These are phyloP conservation scores for Sitta carolinensis DNA, from an alignment of 2,797 vertebrate species.

Conservation along the genomic window DNA sequence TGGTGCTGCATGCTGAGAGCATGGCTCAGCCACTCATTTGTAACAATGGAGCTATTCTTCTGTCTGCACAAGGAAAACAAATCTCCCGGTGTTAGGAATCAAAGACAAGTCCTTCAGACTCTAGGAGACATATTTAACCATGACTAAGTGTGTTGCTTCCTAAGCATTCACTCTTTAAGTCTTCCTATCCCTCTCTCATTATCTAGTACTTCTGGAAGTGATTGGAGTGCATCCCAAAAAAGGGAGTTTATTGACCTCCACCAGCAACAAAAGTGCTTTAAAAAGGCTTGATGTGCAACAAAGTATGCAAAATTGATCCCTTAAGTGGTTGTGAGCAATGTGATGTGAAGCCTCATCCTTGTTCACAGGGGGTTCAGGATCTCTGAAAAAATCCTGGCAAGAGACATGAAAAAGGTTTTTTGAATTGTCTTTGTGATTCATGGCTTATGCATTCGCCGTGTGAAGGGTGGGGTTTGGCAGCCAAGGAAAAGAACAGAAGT, in stretches of 20 bases:
- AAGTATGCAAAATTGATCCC: constrained; percentile 55
- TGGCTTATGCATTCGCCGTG: not conserved
- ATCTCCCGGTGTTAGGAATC: constrained; percentile 34
- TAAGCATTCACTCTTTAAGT: constrained; percentile 4
- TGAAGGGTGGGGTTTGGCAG: not conserved
- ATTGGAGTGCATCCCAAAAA: constrained; percentile 8
- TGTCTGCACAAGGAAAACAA: constrained; percentile 52
- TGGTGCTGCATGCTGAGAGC: not conserved
- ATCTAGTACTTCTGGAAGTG: not conserved
- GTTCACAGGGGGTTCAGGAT: not conserved
- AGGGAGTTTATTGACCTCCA: constrained; percentile 26
- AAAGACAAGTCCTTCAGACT: constrained; percentile 54
- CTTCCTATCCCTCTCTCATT: not conserved
- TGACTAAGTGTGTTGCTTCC: constrained; percentile 19
- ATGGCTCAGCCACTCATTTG: constrained; percentile 17
- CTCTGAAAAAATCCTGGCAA: constrained; percentile 4
- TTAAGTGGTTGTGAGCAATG: not conserved
- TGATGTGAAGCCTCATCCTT: not conserved
- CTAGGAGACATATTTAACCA: constrained; percentile 49
- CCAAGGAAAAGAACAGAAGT: not conserved
- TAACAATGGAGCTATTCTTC: constrained; percentile 6
- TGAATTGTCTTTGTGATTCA: not conserved
- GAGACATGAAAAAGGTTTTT: not conserved
- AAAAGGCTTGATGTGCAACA: not conserved
- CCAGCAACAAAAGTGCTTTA: constrained; percentile 13